Base-by-base conservation (phyloP, 2,888 invertebrate species). In the Prenolepis imparis region DNA sequence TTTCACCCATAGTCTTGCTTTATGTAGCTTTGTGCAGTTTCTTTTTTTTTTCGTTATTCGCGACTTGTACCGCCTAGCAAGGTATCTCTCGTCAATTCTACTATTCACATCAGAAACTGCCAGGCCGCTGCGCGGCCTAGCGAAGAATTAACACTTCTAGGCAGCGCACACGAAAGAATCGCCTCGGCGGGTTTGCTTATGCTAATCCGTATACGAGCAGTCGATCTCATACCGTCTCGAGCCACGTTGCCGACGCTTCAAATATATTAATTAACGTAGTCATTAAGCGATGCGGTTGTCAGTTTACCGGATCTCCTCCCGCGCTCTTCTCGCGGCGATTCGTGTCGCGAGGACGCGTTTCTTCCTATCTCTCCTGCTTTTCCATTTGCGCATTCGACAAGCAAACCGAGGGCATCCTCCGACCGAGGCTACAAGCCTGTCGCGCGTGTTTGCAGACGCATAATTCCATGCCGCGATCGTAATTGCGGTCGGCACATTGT, bases 221-320 rank as follows among this genome's bases (percentile, higher is more conserved):
- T 88, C 86, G 82, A 39, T 77, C 55, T 77, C 85, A 75, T 82
- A 83, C 81, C 86, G 73, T 84, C 84, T n/a, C 55, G 83, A 57
- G 78, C 72, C 73, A 78, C 87, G 85, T 89, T 88, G 84, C 89
- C 86, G 86, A 90, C 90, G 90, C 82, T 90, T 90, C 94, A 92
- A 94, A 94, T 94, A 93, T 94, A 94, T 94, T 93, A 94, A 94
- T 94, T 94, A 94, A 94, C 94, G 93, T 94, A 93, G 93, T 93
- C 94, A 94, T 94, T 93, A 93, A 94, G 92, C 87, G 68, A 28
- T 80, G 36, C 61, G 70, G 66, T 78, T 83, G 75, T 59, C 87
- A 83, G 87, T 88, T 78, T 84, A 81, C 88, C 73, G 77, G 84
- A 64, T 82, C 82, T 88, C 66, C 77, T 70, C 74, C 59, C 81